These are phyloP conservation scores for Holothuria leucospilota DNA, from an alignment of 53 echinoderm and acorn worm species.

Conservation along the genomic window DNA sequence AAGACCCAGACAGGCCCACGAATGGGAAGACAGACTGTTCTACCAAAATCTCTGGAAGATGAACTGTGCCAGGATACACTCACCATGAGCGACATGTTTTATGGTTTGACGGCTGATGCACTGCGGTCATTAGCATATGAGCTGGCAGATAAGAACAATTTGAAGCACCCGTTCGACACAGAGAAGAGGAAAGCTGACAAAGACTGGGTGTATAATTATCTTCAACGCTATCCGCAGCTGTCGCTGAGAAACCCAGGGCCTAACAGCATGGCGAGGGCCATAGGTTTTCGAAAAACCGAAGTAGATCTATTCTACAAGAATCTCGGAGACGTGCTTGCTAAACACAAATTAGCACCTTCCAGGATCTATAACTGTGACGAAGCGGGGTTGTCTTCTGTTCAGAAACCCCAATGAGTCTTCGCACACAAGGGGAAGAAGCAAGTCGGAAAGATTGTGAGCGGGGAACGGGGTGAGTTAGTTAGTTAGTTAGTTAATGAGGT, in stretches of 20 bases:
- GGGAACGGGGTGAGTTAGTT: too few species aligned
- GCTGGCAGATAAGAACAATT: not conserved
- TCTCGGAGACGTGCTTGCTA: not conserved
- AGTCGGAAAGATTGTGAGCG: not conserved
- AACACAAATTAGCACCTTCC: slow-evolving; percentile 8
- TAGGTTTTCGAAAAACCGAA: slow-evolving; percentile 11
- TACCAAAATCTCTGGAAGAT: not conserved
- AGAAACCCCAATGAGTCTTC: not conserved
- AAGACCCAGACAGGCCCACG: not conserved
- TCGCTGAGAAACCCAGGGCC: slow-evolving; percentile 1
- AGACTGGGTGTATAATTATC: not conserved
- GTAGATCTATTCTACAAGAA: slow-evolving; percentile 5
- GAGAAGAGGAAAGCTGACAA: not conserved
- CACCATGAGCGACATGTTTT: not conserved
- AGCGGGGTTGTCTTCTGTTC: not conserved
- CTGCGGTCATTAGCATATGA: not conserved
- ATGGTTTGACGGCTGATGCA: not conserved
- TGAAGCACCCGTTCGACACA: slow-evolving; percentile 2
- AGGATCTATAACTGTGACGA: slow-evolving; percentile 15
- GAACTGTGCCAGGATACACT: not conserved
- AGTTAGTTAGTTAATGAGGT: too few species aligned
- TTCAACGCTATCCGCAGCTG: not conserved
- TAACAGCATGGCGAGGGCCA: not conserved
- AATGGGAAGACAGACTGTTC: not conserved
- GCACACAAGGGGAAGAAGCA: not conserved